These are phyloP conservation scores for Falcunculus frontatus DNA, from an alignment of 2,113 vertebrate species.

Conservation along the genomic window DNA sequence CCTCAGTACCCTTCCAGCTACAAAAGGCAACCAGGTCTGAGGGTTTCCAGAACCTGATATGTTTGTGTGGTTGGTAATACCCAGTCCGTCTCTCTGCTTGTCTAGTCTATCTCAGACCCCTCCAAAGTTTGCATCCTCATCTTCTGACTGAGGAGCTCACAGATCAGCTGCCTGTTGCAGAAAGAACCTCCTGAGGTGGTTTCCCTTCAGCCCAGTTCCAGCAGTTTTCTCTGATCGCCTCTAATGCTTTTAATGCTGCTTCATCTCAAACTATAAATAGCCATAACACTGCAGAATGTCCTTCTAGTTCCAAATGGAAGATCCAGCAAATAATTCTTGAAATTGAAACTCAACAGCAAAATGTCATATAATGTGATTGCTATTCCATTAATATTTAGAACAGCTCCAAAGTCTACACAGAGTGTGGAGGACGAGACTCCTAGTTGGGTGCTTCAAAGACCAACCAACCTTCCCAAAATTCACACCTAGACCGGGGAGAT, in stretches of 20 bases:
- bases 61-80: background rate
- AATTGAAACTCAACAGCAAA: background rate
- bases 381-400: background rate
- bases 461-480: background rate
- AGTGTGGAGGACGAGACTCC: background rate
- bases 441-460: background rate
- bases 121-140: background rate
- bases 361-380: background rate
- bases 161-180: background rate
- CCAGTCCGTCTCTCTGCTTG: background rate
- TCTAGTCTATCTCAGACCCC: background rate
- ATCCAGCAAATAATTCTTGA: background rate
- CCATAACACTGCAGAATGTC: background rate
- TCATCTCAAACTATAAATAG: background rate
- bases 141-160: background rate
- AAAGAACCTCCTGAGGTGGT: background rate
- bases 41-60: background rate
- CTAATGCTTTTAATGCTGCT: background rate
- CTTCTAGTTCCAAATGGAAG: background rate
- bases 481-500: background rate
- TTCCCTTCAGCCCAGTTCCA: background rate
- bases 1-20: background rate
- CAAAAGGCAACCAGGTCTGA: background rate
- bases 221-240: background rate
- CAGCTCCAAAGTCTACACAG: background rate